Conservation (phyloP, 2,113 vertebrate genomes). For the Pelmatolapia mariae region DNA sequence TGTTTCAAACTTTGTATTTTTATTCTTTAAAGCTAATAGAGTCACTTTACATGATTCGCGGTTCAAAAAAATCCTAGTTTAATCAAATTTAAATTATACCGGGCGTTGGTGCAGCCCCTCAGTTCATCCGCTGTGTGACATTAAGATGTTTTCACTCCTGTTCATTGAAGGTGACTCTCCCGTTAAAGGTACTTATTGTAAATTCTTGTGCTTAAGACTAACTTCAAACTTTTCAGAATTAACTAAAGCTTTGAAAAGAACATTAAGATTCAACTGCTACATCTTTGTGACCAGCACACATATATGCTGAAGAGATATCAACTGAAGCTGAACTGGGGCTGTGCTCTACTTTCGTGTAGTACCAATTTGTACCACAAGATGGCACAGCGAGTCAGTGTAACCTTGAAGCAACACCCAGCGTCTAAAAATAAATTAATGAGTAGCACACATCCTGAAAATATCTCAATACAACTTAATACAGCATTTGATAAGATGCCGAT, state of each 20-base stretch:
- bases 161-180: neutral
- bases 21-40: rapidly evolving
- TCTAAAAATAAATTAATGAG: neutral
- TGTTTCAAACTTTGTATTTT: neutral
- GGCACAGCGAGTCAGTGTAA: neutral
- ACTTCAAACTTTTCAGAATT: neutral
- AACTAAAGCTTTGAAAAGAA: neutral
- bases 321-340: neutral
- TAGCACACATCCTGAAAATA: neutral
- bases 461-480: neutral
- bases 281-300: neutral
- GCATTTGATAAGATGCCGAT: neutral
- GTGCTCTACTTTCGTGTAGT: rapidly evolving
- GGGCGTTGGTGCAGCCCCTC: rapidly evolving
- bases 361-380: neutral
- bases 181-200: neutral
- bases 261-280: neutral
- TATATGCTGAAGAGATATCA: neutral
- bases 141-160: neutral
- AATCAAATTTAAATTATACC: neutral
- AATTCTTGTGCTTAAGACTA: neutral
- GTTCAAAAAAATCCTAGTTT: neutral
- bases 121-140: neutral
- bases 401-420: neutral
- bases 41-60: rapidly evolving